Percentiles rank a stretch among this genome's conserved stretches.
phyloP scores from a whole-genome alignment of 2,888 invertebrate species.

The Caenorhabditis macrosperma region DNA sequence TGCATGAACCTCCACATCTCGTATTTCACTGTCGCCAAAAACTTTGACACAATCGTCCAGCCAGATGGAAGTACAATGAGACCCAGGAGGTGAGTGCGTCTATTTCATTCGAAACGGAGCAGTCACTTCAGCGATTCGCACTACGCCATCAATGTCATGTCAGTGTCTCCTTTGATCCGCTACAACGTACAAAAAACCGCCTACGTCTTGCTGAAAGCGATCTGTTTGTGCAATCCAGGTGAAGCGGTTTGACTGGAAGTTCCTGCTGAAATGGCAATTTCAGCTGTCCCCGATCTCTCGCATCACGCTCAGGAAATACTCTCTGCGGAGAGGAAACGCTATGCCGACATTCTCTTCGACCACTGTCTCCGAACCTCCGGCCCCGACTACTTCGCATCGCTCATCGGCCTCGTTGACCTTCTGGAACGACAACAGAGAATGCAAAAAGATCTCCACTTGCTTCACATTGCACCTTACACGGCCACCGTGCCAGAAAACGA shows the following conservation, averaged over 20 bases:
- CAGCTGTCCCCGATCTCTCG: slow-evolving; percentile 45
- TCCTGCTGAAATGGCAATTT: not conserved
- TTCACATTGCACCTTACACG: slow-evolving; percentile 19
- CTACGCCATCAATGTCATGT: slow-evolving; percentile 40
- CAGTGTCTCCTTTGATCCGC: slow-evolving; percentile 30
- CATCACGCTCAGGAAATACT: slow-evolving; percentile 7
- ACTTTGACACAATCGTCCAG: slow-evolving; percentile 16
- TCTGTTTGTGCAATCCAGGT: slow-evolving; percentile 46
- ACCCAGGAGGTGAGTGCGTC: slow-evolving; percentile 1
- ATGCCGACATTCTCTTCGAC: slow-evolving; percentile 25
- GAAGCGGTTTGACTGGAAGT: no score
- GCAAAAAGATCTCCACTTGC: slow-evolving; percentile 42
- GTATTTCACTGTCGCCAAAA: slow-evolving; percentile 5
- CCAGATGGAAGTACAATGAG: slow-evolving; percentile 29
- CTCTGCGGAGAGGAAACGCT: slow-evolving; percentile 6
- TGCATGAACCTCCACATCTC: slow-evolving; percentile 47
- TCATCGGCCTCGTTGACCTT: slow-evolving; percentile 31
- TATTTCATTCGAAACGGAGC: not conserved
- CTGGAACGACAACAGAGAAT: slow-evolving; percentile 37
- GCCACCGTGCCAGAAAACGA: slow-evolving; percentile 5
- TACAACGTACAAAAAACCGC: slow-evolving; percentile 20
- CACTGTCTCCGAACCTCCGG: slow-evolving; percentile 39
- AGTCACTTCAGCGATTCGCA: slow-evolving; percentile 25
- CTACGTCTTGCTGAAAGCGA: slow-evolving; percentile 48
- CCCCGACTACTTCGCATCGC: slow-evolving; percentile 19